Base-by-base conservation (phyloP, 2,888 invertebrate genomes). In the Operophtera brumata region DNA sequence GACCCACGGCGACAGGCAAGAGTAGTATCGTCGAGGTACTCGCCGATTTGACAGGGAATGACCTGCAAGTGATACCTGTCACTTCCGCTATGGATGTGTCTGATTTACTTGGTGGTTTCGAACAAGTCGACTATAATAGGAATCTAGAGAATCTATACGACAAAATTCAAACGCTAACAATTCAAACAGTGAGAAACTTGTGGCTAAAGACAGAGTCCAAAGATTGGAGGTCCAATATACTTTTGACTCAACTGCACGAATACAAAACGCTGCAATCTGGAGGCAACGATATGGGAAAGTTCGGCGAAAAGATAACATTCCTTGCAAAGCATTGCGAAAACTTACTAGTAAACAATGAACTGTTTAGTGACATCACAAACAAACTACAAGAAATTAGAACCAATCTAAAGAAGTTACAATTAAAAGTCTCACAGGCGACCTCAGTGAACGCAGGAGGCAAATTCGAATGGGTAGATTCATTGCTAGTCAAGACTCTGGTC, bases 101-200 rank as follows among this genome's bases (percentile, higher is more conserved):
- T 0, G 98, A 99, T 78, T 93, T 99, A 47, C 91, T 99, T 1
- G 99, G 99, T 46, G 97, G 98, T 60, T 99, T 99, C 84, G 99
- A 99, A 91, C 99, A 99, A 94, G 91, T 92, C 1, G 94, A 95
- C 75, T 93, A 93, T 68, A 93, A 92, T 60, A 90, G 94, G 66
- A 95, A 95, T 75, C 87, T 96, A 40, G 96, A 96, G 68, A 93
- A 93, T 64, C 78, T 95, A 20, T 91, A 92, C 47, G 91, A 91
- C 57, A 86, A 85, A 72, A 87, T 92, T 13, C 92, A 93, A 75
- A 81, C 80, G 12, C 65, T 92, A 41, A 82, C 94, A 0, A 82
- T 92, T 49, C 80, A 85, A 50, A 81, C 84, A 9, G 82, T 93
- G 11, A 90, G 91, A 65, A 78, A 82, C 42, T 65, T 85, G 39